These are phyloP conservation scores for Muscicapa comitata DNA, from an alignment of 2,797 vertebrate species.

Conservation along the genomic window DNA sequence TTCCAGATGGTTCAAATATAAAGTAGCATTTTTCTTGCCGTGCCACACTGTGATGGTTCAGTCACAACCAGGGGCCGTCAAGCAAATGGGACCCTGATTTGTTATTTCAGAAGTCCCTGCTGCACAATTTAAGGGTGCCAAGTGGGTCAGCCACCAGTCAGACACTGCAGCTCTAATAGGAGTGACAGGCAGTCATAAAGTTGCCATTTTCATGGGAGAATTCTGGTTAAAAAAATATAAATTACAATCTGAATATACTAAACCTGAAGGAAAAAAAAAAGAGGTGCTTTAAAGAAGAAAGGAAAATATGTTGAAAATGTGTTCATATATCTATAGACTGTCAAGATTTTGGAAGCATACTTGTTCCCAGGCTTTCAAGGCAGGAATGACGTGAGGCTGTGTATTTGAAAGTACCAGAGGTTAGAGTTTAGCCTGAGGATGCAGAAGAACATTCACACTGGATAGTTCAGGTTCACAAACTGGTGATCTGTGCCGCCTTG, in stretches of 20 bases:
- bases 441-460: not conserved
- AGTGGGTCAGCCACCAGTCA: not conserved
- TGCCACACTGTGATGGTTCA: not conserved
- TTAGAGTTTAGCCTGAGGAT: not conserved
- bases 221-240: not conserved
- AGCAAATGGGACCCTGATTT: not conserved
- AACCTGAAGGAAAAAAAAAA: not conserved
- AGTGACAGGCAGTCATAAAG: not conserved
- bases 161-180: not conserved
- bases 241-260: not conserved
- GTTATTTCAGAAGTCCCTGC: not conserved
- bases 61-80: not conserved
- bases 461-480: not conserved
- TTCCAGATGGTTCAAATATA: slow-evolving; percentile 18
- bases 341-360: not conserved
- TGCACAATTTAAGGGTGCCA: not conserved
- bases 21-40: not conserved
- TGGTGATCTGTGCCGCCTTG: not conserved
- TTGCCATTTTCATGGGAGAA: not conserved
- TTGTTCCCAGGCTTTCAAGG: not conserved
- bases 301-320: not conserved
- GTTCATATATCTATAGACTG: not conserved
- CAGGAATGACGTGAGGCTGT: not conserved
- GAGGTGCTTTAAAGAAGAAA: not conserved
- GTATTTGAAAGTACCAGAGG: not conserved